Evolutionary conservation across 2,113 vertebrate genomes (phyloP).

Genomic region (Tachuris rubrigastra): DNA sequence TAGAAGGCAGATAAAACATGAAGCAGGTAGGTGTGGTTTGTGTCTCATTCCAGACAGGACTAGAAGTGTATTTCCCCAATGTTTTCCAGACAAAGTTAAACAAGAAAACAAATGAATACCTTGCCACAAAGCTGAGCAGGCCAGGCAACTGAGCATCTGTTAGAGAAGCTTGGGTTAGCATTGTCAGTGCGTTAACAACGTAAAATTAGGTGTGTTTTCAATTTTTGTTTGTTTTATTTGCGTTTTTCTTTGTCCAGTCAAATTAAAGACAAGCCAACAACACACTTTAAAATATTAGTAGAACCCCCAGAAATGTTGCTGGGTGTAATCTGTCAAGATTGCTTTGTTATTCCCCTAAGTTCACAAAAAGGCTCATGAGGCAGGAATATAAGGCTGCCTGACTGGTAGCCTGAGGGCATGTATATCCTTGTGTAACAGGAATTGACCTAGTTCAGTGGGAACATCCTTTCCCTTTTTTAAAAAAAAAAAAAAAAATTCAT

Average conservation of each 20-base stretch:
- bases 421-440: background rate
- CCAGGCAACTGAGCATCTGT: background rate
- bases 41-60: background rate
- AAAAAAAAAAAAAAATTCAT: background rate
- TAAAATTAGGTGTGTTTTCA: background rate
- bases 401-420: background rate
- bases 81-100: background rate
- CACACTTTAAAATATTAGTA: background rate
- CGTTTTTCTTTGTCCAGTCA: background rate
- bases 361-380: background rate
- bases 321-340: background rate
- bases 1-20: background rate
- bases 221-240: background rate
- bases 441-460: background rate
- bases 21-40: accelerated
- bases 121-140: background rate
- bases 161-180: background rate
- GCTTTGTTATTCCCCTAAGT: background rate
- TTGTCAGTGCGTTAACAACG: background rate
- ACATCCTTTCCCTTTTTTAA: background rate
- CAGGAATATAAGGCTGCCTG: background rate
- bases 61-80: background rate
- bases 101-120: background rate
- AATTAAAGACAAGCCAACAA: background rate
- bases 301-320: background rate